Conservation (phyloP, 2,113 vertebrate genomes). For the Python bivittatus region DNA sequence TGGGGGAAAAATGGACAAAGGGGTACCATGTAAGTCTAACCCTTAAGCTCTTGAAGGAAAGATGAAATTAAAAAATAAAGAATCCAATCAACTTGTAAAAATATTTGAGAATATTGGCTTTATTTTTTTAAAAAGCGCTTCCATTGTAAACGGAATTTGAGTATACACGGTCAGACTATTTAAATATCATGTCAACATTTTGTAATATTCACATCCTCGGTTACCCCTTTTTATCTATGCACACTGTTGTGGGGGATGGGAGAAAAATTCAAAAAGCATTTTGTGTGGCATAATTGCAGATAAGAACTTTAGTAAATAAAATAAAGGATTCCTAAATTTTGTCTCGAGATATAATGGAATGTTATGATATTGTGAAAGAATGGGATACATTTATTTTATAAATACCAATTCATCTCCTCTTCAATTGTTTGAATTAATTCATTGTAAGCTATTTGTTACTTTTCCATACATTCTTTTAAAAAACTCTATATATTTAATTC, state of each 20-base stretch:
- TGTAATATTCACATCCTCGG: neutral
- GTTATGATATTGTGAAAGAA: neutral
- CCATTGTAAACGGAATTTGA: neutral
- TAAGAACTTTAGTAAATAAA: neutral
- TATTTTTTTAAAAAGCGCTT: constrained; percentile 24
- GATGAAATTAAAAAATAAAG: neutral
- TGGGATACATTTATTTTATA: neutral
- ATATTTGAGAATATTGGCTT: neutral
- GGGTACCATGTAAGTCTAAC: neutral
- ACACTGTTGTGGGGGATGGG: neutral
- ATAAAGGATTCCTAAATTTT: neutral
- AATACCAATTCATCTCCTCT: too few relatives aligned
- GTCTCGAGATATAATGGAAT: neutral
- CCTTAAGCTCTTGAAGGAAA: neutral
- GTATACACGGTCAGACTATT: neutral
- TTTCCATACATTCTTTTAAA: constrained; percentile 11
- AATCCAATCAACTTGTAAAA: neutral
- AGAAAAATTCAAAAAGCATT: neutral
- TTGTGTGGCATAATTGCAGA: neutral
- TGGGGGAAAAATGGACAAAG: neutral
- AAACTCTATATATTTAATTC: neutral
- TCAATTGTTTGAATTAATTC: neutral
- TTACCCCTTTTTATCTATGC: neutral
- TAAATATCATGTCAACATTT: neutral
- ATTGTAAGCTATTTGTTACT: neutral